Evolutionary conservation across 1,140 invertebrate genomes (phyloP).

Genomic region (Stegodyphus mimosarum): DNA sequence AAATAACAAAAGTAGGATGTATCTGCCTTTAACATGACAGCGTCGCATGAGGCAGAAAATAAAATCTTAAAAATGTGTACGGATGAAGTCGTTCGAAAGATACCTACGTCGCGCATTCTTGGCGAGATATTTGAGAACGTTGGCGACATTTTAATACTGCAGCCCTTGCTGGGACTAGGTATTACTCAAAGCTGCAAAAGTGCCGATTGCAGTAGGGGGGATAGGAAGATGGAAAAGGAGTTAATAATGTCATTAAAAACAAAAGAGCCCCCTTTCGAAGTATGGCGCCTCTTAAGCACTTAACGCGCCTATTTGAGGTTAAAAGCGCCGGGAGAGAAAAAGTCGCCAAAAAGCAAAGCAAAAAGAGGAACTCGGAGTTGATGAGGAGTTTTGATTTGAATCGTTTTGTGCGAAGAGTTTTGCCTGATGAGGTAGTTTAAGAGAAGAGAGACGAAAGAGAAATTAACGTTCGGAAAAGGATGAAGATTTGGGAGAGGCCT

Average conservation of each 20-base stretch:
- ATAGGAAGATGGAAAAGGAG: constrained; percentile 24
- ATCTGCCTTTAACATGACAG: too few relatives aligned
- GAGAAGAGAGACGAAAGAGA: constrained; percentile 21
- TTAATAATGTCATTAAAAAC: constrained; percentile 61
- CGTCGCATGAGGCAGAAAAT: too few relatives aligned
- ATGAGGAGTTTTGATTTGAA: constrained; percentile 60
- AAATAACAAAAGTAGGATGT: too few relatives aligned
- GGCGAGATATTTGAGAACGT: not conserved
- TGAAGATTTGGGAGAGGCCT: not conserved
- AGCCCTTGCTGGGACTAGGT: constrained; percentile 15
- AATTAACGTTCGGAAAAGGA: constrained; percentile 40
- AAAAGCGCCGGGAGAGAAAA: constrained; percentile 31
- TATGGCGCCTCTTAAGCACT: constrained; percentile 57
- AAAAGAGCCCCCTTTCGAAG: constrained; percentile 38
- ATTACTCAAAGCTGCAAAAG: constrained; percentile 45
- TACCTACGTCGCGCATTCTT: too few relatives aligned
- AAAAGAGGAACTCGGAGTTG: constrained; percentile 28
- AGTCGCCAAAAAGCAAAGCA: not conserved
- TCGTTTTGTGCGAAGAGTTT: constrained; percentile 31
- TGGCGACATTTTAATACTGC: not conserved
- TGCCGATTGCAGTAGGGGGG: constrained; percentile 34
- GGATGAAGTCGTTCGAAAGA: too few relatives aligned
- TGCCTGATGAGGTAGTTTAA: constrained; percentile 52
- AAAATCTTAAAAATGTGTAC: too few relatives aligned
- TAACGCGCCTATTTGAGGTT: constrained; percentile 60